These are phyloP conservation scores for Rhorus exstirpatorius DNA, from an alignment of 2,888 invertebrate species.

Conservation along the genomic window DNA sequence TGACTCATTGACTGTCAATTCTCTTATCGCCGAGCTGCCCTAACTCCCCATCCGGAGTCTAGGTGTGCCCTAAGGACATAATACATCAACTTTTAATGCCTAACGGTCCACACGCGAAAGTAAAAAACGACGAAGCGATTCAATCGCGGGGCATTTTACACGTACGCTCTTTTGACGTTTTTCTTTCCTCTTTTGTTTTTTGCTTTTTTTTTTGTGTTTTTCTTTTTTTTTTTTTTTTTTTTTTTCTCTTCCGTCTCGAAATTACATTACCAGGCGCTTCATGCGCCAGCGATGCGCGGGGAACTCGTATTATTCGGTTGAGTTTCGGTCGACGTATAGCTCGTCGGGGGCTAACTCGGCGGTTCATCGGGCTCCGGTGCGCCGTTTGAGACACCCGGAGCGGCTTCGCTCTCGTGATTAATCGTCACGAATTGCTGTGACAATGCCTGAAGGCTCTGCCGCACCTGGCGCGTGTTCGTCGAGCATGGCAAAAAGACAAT, in stretches of 20 bases:
- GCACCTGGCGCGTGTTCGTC: slow-evolving; percentile 87
- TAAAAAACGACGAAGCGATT: slow-evolving; percentile 31
- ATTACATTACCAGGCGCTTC: slow-evolving; percentile 75
- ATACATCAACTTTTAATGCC: slow-evolving; percentile 66
- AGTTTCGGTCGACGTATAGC: too few relatives aligned
- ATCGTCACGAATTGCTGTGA: slow-evolving; percentile 88
- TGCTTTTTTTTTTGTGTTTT: slow-evolving; percentile 26
- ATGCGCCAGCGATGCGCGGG: slow-evolving; percentile 81
- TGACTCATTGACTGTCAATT: slow-evolving; percentile 48
- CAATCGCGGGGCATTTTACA: slow-evolving; percentile 33
- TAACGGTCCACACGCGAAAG: slow-evolving; percentile 44
- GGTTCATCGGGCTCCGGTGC: slow-evolving; percentile 80
- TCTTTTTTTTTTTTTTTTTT: slow-evolving; percentile 42
- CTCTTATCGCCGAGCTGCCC: slow-evolving; percentile 71
- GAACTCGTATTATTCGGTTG: slow-evolving; percentile 73
- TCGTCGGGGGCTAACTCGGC: slow-evolving; percentile 82
- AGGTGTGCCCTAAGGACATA: slow-evolving; percentile 74
- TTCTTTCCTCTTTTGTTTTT: slow-evolving; percentile 33
- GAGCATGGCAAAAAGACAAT: too few relatives aligned
- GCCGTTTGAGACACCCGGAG: slow-evolving; percentile 74
- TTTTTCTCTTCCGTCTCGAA: slow-evolving; percentile 37
- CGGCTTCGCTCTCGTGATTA: slow-evolving; percentile 76
- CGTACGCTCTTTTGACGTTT: slow-evolving; percentile 12
- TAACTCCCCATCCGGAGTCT: slow-evolving; percentile 73
- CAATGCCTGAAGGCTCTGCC: slow-evolving; percentile 93